Conservation (phyloP, 2,113 vertebrate species). For the Psettodes erumei region DNA sequence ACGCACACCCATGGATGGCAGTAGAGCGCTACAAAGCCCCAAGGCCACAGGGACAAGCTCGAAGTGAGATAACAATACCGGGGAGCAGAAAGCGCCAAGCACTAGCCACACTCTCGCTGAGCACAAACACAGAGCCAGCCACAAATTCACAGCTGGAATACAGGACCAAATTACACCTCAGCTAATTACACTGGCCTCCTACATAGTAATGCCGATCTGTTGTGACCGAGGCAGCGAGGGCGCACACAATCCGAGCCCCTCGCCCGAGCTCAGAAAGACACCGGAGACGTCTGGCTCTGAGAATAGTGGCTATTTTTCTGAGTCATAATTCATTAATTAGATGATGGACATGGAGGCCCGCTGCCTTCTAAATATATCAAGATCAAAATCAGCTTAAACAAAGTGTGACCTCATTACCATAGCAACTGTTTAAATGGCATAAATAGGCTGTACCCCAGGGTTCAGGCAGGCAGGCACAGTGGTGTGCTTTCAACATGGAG, state of each 20-base stretch:
- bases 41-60: slow-evolving; percentile 49
- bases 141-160: slow-evolving; percentile 36
- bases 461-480: slow-evolving; percentile 46
- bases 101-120: slow-evolving; percentile 8
- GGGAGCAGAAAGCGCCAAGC: slow-evolving; percentile 28
- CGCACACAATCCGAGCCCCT: slow-evolving; percentile 11
- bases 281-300: slow-evolving; percentile 56
- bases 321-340: slow-evolving; percentile 80
- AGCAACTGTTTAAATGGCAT: slow-evolving; percentile 71
- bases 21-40: slow-evolving; percentile 67
- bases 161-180: slow-evolving; percentile 53
- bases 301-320: slow-evolving; percentile 67
- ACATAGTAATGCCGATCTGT: slow-evolving; percentile 50
- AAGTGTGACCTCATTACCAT: slow-evolving; percentile 75
- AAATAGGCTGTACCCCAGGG: slow-evolving; percentile 69
- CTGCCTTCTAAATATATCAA: slow-evolving; percentile 73
- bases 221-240: slow-evolving; percentile 34
- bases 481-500: slow-evolving; percentile 56
- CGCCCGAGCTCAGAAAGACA: slow-evolving; percentile 40
- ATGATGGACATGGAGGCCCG: slow-evolving; percentile 72
- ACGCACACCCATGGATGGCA: slow-evolving; percentile 77
- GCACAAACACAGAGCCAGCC: slow-evolving; percentile 23
- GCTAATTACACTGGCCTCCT: slow-evolving; percentile 47
- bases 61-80: slow-evolving; percentile 59
- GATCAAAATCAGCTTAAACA: slow-evolving; percentile 75